Percentiles rank a stretch among this genome's conserved stretches.
phyloP scores from a whole-genome alignment of 2,888 invertebrate species.

The Archips xylosteana region DNA sequence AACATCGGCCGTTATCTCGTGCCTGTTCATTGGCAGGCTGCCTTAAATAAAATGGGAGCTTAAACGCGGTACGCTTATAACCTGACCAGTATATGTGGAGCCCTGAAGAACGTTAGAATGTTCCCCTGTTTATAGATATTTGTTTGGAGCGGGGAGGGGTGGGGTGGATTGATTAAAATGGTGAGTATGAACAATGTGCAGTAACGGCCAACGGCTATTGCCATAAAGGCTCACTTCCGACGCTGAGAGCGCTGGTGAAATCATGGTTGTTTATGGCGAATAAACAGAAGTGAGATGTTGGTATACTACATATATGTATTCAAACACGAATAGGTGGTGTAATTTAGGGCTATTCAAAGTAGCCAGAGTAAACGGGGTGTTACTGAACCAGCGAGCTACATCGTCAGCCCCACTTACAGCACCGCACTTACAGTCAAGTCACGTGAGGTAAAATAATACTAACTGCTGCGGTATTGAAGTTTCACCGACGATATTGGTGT shows the following conservation, averaged over 20 bases:
- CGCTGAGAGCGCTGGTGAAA: conserved; percentile 43
- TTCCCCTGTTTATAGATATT: conserved; percentile 38
- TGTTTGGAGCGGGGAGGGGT: conserved; percentile 16
- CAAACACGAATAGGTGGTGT: too few relatives aligned
- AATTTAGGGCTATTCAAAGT: too few relatives aligned
- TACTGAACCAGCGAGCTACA: too few relatives aligned
- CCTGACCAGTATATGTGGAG: conserved; percentile 24
- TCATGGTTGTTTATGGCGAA: conserved; percentile 39
- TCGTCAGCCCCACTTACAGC: too few relatives aligned
- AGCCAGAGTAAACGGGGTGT: too few relatives aligned
- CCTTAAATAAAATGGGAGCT: conserved; percentile 67
- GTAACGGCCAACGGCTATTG: conserved; percentile 51
- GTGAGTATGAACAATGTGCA: conserved; percentile 50
- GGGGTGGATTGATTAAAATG: conserved; percentile 45
- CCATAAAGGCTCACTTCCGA: conserved; percentile 50
- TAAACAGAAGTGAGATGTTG: conserved; percentile 12
- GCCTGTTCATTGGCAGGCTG: conserved; percentile 65
- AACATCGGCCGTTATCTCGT: conserved; percentile 48
- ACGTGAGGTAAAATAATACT: too few relatives aligned
- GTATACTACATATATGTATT: neutral
- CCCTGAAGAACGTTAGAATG: conserved; percentile 23
- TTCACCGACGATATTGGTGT: too few relatives aligned
- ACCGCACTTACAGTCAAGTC: too few relatives aligned
- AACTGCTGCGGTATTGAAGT: too few relatives aligned
- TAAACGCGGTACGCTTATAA: conserved; percentile 58